phyloP scores from a whole-genome alignment of 1,140 invertebrate genomes.

The Eubasilissa regina region DNA sequence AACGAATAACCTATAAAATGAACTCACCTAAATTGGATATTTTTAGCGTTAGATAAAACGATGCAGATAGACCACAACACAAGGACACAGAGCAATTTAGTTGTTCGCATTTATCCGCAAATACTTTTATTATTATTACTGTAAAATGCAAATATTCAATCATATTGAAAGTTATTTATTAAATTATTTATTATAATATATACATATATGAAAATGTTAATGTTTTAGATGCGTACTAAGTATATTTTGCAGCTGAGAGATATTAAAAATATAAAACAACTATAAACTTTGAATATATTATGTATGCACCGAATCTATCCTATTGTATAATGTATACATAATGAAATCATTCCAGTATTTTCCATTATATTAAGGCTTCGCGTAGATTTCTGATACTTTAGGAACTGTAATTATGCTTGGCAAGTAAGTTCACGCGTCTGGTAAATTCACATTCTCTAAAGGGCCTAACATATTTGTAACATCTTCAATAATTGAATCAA shows the following conservation, averaged over 20 bases:
- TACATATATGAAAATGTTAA: slow-evolving; percentile 18
- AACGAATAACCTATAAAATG: slow-evolving; percentile 49
- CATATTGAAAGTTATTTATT: slow-evolving; percentile 28
- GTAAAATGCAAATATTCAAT: slow-evolving; percentile 17
- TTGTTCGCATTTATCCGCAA: slow-evolving; percentile 27
- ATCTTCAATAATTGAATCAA: too few relatives aligned
- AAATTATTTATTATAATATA: slow-evolving; percentile 24
- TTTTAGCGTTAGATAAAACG: slow-evolving; percentile 23
- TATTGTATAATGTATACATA: neutral
- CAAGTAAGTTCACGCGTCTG: too few relatives aligned
- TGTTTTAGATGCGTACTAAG: slow-evolving; percentile 32
- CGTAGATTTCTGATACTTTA: too few relatives aligned
- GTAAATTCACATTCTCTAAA: too few relatives aligned
- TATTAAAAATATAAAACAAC: slow-evolving; percentile 16
- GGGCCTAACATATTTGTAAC: too few relatives aligned
- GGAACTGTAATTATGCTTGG: too few relatives aligned
- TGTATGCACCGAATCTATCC: neutral
- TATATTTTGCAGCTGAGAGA: slow-evolving; percentile 34
- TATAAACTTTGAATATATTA: slow-evolving; percentile 15
- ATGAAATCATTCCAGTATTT: neutral
- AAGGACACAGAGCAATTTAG: slow-evolving; percentile 15
- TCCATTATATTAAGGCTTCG: neutral
- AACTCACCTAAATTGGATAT: slow-evolving; percentile 41
- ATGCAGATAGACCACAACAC: slow-evolving; percentile 9
- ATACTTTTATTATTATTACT: slow-evolving; percentile 24